Conservation (phyloP, 2,113 vertebrate genomes). For the Brachyhypopomus occidentalis region DNA sequence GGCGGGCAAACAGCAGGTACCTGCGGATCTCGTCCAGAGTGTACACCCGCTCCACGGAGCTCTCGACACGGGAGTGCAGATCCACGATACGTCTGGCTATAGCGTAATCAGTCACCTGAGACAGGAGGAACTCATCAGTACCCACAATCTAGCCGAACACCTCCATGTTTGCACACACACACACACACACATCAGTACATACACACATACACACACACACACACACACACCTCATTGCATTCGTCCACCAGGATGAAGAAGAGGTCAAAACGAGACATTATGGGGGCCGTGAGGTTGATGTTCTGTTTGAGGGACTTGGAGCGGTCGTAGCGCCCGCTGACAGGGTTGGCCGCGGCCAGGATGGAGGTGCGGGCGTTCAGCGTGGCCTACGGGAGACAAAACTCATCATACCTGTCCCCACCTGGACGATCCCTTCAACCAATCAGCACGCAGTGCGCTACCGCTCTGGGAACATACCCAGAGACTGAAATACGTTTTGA, state of each 20-base stretch:
- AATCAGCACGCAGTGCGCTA: too few species aligned
- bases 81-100: conserved; percentile 97
- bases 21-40: conserved; percentile 93
- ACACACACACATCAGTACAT: too few species aligned
- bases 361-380: conserved; percentile 97
- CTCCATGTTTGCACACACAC: background rate
- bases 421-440: too few species aligned
- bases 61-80: conserved; percentile 90
- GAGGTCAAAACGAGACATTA: conserved; percentile 99
- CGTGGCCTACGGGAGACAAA: conserved; percentile 81
- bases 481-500: too few species aligned
- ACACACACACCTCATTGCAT: conserved; percentile 89
- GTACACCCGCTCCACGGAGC: conserved; percentile 92
- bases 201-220: background rate
- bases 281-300: conserved; percentile 90
- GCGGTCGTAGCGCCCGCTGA: conserved; percentile 91
- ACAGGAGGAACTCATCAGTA: background rate
- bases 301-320: conserved; percentile 98
- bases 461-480: too few species aligned
- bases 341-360: conserved; percentile 95
- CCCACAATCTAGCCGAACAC: background rate
- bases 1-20: conserved; percentile 94
- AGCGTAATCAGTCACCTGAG: conserved; percentile 94
- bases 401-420: background rate
- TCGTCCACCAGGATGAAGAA: conserved; percentile 99